phyloP scores from a whole-genome alignment of 1,140 invertebrate species.

The Cherax quadricarinatus region DNA sequence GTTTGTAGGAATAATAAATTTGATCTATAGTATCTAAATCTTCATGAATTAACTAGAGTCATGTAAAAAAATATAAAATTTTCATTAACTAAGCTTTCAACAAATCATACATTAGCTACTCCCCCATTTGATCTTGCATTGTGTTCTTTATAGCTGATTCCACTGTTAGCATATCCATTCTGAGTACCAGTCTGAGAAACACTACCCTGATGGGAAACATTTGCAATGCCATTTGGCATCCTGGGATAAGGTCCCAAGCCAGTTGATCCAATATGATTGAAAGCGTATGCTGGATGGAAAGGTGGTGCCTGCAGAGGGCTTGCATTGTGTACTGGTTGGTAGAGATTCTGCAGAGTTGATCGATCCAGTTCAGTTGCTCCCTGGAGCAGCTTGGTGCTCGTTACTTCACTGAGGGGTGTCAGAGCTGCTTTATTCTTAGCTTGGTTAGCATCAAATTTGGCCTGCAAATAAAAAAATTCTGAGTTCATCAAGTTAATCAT shows the following conservation, averaged over 20 bases:
- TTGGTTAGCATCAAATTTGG: slow-evolving; percentile 84
- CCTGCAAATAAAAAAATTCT: slow-evolving; percentile 77
- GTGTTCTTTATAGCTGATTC: slow-evolving; percentile 16
- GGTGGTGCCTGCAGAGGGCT: slow-evolving; percentile 33
- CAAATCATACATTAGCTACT: slow-evolving; percentile 32
- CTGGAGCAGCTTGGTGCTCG: slow-evolving; percentile 22
- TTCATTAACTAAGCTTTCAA: neutral
- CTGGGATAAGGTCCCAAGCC: slow-evolving; percentile 53
- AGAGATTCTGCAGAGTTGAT: neutral
- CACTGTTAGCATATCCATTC: slow-evolving; percentile 25
- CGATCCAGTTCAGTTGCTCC: neutral
- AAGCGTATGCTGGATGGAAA: slow-evolving; percentile 60
- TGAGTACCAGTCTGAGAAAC: neutral
- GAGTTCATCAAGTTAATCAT: too few relatives aligned
- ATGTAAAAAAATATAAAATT: neutral
- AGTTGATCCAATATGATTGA: slow-evolving; percentile 44
- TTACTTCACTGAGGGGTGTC: slow-evolving; percentile 77
- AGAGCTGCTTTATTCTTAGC: slow-evolving; percentile 79
- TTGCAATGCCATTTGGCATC: slow-evolving; percentile 29
- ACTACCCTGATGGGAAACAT: neutral
- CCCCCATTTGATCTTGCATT: slow-evolving; percentile 12
- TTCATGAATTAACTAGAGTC: neutral
- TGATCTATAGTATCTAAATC: neutral
- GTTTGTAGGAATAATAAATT: neutral
- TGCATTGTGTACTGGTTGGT: neutral